Evolutionary conservation across 2,888 invertebrate genomes (phyloP), one percentile per base, ranked within the genome.

Genomic region (Yponomeuta cagnagella): DNA sequence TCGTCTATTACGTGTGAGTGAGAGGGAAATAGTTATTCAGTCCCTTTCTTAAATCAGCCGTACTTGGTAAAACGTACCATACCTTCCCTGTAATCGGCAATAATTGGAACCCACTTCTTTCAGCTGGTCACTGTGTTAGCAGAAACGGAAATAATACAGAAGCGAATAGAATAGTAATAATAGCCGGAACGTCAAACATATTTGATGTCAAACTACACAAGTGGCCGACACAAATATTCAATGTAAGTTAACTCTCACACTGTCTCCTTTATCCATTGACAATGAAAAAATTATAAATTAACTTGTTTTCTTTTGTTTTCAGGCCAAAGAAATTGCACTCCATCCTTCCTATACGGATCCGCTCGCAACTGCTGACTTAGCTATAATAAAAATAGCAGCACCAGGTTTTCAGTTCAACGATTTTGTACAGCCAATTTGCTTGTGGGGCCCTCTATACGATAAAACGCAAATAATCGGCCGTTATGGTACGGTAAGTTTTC

Each of bases 381-480:
- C 89, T 58, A 82, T 91, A n/a, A 80, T 91, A 37, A 86, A 81
- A 77, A 84, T 90, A 15, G 78, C 79, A 43, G 8, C 43, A 43
- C 43, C 43, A 66, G 77, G 74, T n/a, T 77, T 90, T 10, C 71
- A 58, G 30, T 91, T 80, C 73, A 88, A 87, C 0, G 85, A 87
- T 71, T 90, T 83, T 70, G 87, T 91, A 0, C 89, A 90, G 72
- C 91, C 91, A 6, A 86, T 91, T 72, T 91, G 91, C 73, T 70
- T 91, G 58, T 91, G 89, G 90, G 90, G 90, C 2, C 91, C 91
- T 1, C 81, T 83, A 10, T 90, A 88, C 74, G 83, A 90, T 48
- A 91, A 90, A 76, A 77, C 75, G 8, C 77, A 77, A 48, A 75
- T 91, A 0, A 81, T 82, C 75, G 88, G 86, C 63, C 81, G 78